These are phyloP conservation scores for Alsophila aescularia DNA, from an alignment of 2,888 invertebrate genomes.

Conservation along the genomic window DNA sequence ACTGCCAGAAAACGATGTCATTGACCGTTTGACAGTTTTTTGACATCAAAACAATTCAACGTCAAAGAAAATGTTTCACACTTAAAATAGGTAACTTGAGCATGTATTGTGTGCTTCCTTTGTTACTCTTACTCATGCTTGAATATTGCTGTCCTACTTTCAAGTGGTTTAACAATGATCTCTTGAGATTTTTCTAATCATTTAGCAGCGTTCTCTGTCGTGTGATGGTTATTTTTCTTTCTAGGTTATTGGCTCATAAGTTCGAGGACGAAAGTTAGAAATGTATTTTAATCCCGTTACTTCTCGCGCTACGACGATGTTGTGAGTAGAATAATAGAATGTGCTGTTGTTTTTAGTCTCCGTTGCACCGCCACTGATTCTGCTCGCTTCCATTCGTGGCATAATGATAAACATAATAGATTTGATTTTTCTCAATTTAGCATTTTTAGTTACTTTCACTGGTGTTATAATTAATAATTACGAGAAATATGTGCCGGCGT, in stretches of 20 bases:
- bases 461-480: conserved; percentile 86
- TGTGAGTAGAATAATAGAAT: conserved; percentile 17
- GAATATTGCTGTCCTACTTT: background rate
- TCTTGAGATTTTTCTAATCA: background rate
- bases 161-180: background rate
- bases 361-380: conserved; percentile 2
- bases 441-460: conserved; percentile 76
- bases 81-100: background rate
- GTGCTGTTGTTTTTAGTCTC: conserved; percentile 12
- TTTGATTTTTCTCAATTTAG: conserved; percentile 71
- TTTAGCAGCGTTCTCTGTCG: too few species aligned
- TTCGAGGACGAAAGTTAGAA: conserved; percentile 37
- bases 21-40: background rate
- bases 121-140: background rate
- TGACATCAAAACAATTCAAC: background rate
- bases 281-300: conserved; percentile 44
- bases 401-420: conserved; percentile 69
- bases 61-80: background rate
- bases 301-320: conserved; percentile 34
- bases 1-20: too few species aligned
- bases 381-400: background rate
- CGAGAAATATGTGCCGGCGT: conserved; percentile 87
- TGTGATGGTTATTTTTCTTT: background rate
- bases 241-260: conserved; percentile 19
- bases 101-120: background rate